These are phyloP conservation scores for Ephydatia muelleri DNA, from an alignment of 37 sponge, comb jelly and placozoan species.

Conservation along the genomic window DNA sequence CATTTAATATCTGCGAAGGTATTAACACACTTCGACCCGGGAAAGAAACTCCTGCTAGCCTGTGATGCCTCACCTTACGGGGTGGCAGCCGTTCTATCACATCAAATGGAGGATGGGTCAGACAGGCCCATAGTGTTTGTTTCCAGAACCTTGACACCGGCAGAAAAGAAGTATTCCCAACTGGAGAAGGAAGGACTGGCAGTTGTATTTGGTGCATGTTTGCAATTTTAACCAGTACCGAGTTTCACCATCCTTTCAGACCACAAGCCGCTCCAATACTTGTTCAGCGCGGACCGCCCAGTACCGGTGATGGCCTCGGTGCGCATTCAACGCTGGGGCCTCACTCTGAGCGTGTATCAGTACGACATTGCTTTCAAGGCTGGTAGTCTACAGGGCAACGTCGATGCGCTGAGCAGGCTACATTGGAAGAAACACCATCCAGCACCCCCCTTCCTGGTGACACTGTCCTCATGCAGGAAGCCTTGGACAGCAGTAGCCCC, in stretches of 20 bases:
- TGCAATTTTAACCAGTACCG: conserved; percentile 22
- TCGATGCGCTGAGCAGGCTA: conserved; percentile 52
- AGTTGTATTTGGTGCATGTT: conserved; percentile 7
- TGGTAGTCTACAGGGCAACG: conserved; percentile 49
- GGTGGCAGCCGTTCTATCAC: conserved; percentile 35
- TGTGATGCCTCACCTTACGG: conserved; percentile 27
- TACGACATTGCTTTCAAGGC: conserved; percentile 52
- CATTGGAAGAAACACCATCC: conserved; percentile 24
- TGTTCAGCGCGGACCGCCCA: conserved; percentile 16
- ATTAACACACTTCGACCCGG: conserved; percentile 32
- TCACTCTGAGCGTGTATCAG: conserved; percentile 30
- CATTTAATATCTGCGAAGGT: not conserved
- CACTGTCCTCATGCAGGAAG: conserved; percentile 11
- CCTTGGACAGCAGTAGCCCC: not conserved
- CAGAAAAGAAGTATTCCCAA: conserved; percentile 35
- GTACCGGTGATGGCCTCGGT: conserved; percentile 13
- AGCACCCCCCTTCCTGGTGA: not conserved
- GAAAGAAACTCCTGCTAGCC: conserved; percentile 18
- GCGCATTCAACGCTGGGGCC: conserved; percentile 17
- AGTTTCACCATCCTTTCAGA: conserved; percentile 27
- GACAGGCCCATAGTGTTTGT: conserved; percentile 29
- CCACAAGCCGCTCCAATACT: conserved; percentile 32
- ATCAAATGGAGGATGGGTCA: conserved; percentile 8
- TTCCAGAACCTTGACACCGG: conserved; percentile 5
- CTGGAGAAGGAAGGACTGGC: conserved; percentile 34